Evolutionary conservation across 2,797 vertebrate species (phyloP).

Genomic region (Clamator glandarius): DNA sequence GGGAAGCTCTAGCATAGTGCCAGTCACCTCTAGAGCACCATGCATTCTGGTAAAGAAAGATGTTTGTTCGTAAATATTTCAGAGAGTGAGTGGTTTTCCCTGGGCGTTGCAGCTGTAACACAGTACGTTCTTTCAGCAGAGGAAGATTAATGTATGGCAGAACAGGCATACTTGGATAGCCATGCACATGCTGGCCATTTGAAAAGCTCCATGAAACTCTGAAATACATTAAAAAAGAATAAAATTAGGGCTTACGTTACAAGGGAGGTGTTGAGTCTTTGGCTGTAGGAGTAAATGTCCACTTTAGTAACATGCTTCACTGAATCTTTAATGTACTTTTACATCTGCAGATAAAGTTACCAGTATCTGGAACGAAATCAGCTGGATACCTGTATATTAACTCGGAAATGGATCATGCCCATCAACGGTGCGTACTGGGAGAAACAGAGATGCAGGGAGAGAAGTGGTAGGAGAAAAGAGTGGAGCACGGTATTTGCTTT

Average conservation of each 20-base stretch:
- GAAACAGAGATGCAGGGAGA: background rate
- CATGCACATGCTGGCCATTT: background rate
- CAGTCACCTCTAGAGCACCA: background rate
- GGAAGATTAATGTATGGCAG: background rate
- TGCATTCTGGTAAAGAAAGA: background rate
- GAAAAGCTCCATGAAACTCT: background rate
- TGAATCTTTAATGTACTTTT: background rate
- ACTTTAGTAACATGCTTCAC: background rate
- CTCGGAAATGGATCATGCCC: slow-evolving; percentile 75
- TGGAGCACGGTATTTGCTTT: background rate
- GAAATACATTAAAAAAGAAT: background rate
- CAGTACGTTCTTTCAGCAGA: background rate
- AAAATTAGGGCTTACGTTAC: background rate
- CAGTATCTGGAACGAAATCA: slow-evolving; percentile 81
- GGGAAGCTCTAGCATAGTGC: background rate
- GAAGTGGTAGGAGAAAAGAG: background rate
- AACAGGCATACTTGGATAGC: background rate
- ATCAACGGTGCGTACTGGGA: slow-evolving; percentile 69
- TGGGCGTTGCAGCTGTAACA: background rate
- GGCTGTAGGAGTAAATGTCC: background rate
- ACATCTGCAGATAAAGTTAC: slow-evolving; percentile 85
- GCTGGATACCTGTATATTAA: slow-evolving; percentile 80
- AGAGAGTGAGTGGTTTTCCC: background rate
- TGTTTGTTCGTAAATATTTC: slow-evolving; percentile 35
- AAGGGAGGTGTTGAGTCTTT: background rate